Conservation (phyloP, 2,797 vertebrate genomes). For the Capromys pilorides region DNA sequence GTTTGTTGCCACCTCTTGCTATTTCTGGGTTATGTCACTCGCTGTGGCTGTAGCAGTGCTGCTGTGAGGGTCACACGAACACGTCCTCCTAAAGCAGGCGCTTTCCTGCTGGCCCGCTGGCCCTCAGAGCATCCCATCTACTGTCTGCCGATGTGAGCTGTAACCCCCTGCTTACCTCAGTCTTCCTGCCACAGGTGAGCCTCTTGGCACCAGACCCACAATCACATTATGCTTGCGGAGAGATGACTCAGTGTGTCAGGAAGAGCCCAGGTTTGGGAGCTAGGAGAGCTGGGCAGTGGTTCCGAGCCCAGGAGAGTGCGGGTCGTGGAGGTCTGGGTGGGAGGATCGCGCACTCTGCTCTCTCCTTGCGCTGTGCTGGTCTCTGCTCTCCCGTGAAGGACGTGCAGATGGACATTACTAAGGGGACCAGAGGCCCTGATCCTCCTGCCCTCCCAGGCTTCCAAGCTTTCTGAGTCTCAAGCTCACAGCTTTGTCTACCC, state of each 20-base stretch:
- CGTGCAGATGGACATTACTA: neutral
- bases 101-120: neutral
- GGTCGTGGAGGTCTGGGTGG: fast-evolving
- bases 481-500: neutral
- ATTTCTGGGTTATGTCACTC: too few relatives aligned
- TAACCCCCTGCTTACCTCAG: fast-evolving
- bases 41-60: fast-evolving
- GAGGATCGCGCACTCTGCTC: too few relatives aligned
- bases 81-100: neutral
- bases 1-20: neutral
- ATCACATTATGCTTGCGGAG: fast-evolving
- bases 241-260: fast-evolving
- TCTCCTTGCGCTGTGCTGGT: neutral
- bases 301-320: neutral
- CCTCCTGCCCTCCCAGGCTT: neutral
- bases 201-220: neutral
- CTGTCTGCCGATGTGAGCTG: too few relatives aligned
- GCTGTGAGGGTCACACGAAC: neutral
- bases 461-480: neutral
- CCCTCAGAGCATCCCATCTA: neutral
- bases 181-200: fast-evolving
- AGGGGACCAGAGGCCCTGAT: neutral
- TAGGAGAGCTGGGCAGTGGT: neutral
- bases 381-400: neutral
- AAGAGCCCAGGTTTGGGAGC: neutral